Conservation (phyloP, 2,888 invertebrate genomes). For the Scaptomyza reducta region DNA sequence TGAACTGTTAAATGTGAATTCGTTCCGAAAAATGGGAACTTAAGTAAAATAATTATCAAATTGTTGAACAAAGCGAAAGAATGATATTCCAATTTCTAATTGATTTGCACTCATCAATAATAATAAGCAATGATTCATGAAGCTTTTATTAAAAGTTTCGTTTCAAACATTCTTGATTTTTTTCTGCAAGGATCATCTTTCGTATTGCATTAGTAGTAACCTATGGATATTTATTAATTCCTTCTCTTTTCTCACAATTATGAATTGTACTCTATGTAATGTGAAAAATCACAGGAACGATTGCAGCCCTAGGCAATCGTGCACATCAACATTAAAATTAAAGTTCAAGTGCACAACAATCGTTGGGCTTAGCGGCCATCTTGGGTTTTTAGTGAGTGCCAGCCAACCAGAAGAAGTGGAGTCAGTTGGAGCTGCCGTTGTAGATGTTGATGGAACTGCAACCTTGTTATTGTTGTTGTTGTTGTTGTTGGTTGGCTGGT, state of each 20-base stretch:
- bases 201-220: too few relatives aligned
- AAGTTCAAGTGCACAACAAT: constrained; percentile 66
- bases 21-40: not conserved
- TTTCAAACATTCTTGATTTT: not conserved
- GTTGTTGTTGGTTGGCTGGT: constrained; percentile 14
- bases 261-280: too few relatives aligned
- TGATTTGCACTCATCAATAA: not conserved
- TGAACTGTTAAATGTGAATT: constrained; percentile 10
- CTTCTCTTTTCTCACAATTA: too few relatives aligned
- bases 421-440: constrained; percentile 33
- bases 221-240: too few relatives aligned
- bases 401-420: constrained; percentile 71
- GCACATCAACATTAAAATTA: constrained; percentile 48
- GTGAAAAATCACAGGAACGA: constrained; percentile 6
- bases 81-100: not conserved
- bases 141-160: not conserved
- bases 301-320: constrained; percentile 13
- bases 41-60: not conserved
- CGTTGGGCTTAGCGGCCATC: constrained; percentile 71
- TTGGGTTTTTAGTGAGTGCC: constrained; percentile 58
- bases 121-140: not conserved
- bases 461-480: constrained; percentile 6
- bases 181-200: too few relatives aligned
- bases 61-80: not conserved
- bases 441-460: constrained; percentile 10